phyloP scores from a whole-genome alignment of 2,888 invertebrate genomes.

The Notodonta dromedarius region DNA sequence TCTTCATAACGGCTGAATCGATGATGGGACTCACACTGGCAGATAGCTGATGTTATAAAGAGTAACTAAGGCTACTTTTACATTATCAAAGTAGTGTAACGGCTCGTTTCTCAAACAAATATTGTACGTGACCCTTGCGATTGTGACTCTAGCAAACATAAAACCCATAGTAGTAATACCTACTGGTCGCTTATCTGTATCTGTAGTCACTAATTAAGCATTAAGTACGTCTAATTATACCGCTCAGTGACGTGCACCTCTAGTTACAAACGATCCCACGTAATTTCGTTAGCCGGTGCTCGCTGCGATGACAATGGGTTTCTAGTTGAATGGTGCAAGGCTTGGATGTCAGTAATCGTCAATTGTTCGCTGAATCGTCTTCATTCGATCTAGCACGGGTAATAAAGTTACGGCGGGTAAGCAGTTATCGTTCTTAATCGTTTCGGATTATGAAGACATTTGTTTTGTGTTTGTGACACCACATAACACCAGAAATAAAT shows the following conservation, averaged over 20 bases:
- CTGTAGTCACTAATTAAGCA: constrained; percentile 17
- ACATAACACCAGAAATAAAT: neutral
- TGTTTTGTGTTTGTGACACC: constrained; percentile 6
- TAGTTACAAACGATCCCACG: constrained; percentile 48
- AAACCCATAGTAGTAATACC: no score
- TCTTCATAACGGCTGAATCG: no score
- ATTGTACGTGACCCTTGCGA: no score
- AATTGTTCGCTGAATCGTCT: constrained; percentile 51
- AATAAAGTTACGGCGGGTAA: constrained; percentile 19
- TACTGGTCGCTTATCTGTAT: neutral
- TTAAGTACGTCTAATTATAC: constrained; percentile 21
- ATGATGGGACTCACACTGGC: no score
- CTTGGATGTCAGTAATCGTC: constrained; percentile 52
- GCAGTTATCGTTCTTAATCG: constrained; percentile 9
- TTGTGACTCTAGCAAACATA: no score
- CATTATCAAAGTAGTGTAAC: no score
- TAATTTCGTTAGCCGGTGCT: constrained; percentile 46
- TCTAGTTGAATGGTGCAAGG: constrained; percentile 41
- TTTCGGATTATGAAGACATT: constrained; percentile 6
- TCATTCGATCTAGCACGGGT: constrained; percentile 24
- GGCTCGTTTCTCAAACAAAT: no score
- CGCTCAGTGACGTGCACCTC: constrained; percentile 29
- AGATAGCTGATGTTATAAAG: no score
- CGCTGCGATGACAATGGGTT: constrained; percentile 53
- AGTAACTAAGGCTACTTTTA: no score